Base-by-base conservation (phyloP, 2,797 vertebrate species). In the Falco biarmicus region DNA sequence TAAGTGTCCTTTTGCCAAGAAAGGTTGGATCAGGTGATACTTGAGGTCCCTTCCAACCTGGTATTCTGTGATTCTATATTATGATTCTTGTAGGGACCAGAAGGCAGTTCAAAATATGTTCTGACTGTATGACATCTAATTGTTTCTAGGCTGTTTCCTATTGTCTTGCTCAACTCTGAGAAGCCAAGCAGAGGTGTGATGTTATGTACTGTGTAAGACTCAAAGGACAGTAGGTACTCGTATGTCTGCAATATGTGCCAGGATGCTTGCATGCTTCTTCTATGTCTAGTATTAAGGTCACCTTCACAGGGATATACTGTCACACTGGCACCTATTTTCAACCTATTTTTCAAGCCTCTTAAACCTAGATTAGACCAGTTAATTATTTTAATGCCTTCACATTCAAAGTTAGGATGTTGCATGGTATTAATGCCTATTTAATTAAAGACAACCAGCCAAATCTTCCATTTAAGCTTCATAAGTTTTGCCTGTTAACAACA, bases 331-430 rank as follows among this genome's bases (percentile, higher is more conserved):
- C 70, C 77, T 89, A 66, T 90, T 94, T 95, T 74, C 93, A 90
- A 84, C 85, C 63, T 91, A 91, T 92, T 95, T 93, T 96, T 96
- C 96, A 89, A 96, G 93, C 88, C 74, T 95, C 87, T 91, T 96
- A 93, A 96, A 93, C 74, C 85, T 87, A 95, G 90, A 95, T 95
- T 95, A 96, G 60, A 54, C 83, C 70, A 94, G 94, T 96, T 96
- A 96, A 96, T 97, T 97, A 94, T 96, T 96, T 95, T 96, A 97
- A 96, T 95, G 91, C 87, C 93, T 96, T 91, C 64, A 64, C 70
- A 47, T 90, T 95, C 64, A 10, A 41, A 90, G 63, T 93, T 96
- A 91, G 94, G 84, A 83, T 94, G 73, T 77, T 95, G 91, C 66
- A 19, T 79, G 34, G 80, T 95, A 94, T 95, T 96, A 96, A 97